Base-by-base conservation (phyloP, 2,888 invertebrate species). In the Leptinotarsa peninsularis region DNA sequence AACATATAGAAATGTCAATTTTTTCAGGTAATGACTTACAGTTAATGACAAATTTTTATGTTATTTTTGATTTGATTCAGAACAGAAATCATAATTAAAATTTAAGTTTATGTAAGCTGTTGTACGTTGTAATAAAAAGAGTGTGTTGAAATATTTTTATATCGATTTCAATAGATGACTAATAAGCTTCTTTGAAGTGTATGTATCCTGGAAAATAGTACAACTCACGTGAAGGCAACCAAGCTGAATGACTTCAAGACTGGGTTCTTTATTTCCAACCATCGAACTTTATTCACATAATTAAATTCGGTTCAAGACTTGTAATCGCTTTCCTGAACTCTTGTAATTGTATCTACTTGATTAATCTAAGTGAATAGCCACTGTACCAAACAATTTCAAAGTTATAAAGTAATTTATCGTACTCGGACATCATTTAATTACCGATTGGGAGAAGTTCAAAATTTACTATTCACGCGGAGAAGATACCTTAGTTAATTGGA, bases 401-500 rank as follows among this genome's bases (percentile, higher is more conserved):
- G 73, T 84, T 83, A 81, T 81, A 81, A 84, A 84, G 83, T 84
- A 84, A 85, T 85, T 85, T 84, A 83, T 84, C 81, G 80, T 81
- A 78, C 80, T 84, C 82, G 84, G 85, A 84, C 84, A 82, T 82
- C 81, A 78, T 85, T 85, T 85, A 85, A 84, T 85, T 84, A 83
- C 78, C 78, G 76, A 79, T 72, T 70, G 76, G 79, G 76, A 72
- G 75, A 78, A 80, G 79, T 81, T 82, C 79, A 81, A 81, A 81
- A 82, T 82, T 79, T 76, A 73, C 79, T 76, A 82, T 78, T 82
- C 81, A 82, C 76, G 80, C 81, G 79, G 77, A 67, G 67, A 66
- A 67, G 66, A 71, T 73, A 60, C 75, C 73, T 71, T 52, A 71
- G 49, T 52, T 71, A 66, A 74, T 78, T 66, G 63, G 72, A 56